Evolutionary conservation across 2,797 vertebrate genomes (phyloP).

Genomic region (Anableps anableps): DNA sequence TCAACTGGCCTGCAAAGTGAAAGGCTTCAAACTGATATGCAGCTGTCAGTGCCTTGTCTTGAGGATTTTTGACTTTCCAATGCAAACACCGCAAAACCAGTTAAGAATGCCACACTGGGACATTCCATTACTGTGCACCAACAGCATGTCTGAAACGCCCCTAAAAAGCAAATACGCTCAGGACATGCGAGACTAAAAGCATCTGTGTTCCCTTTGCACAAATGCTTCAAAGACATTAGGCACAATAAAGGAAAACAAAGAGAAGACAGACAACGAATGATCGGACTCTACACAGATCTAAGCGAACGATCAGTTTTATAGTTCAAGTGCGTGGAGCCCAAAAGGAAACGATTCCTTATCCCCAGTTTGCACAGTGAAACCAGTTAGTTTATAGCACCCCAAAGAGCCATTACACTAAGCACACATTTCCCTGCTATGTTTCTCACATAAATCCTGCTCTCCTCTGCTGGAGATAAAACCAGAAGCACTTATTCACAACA

Average conservation of each 20-base stretch:
- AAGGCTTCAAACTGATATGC: slow-evolving; percentile 46
- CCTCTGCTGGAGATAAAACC: slow-evolving; percentile 50
- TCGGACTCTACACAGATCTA: slow-evolving; percentile 15
- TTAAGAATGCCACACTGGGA: slow-evolving; percentile 38
- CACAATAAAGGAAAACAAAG: slow-evolving; percentile 33
- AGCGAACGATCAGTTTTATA: slow-evolving; percentile 7
- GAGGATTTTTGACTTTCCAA: slow-evolving; percentile 51
- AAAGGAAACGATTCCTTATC: slow-evolving; percentile 16
- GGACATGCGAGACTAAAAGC: slow-evolving; percentile 56
- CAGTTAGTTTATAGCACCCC: slow-evolving; percentile 62
- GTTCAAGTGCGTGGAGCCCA: not conserved
- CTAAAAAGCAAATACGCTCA: slow-evolving; percentile 53
- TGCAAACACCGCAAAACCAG: slow-evolving; percentile 50
- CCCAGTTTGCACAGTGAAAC: slow-evolving; percentile 45
- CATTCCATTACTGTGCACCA: slow-evolving; percentile 41
- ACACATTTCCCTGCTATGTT: slow-evolving; percentile 54
- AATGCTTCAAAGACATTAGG: slow-evolving; percentile 38
- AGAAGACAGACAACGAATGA: slow-evolving; percentile 21
- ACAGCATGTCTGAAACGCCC: slow-evolving; percentile 35
- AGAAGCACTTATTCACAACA: slow-evolving; percentile 60
- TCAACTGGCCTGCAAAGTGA: slow-evolving; percentile 55
- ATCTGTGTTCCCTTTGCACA: slow-evolving; percentile 60
- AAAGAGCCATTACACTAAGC: slow-evolving; percentile 54
- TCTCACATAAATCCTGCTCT: slow-evolving; percentile 57
- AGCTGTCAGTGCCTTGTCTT: slow-evolving; percentile 53